phyloP scores from a whole-genome alignment of 2,888 invertebrate species.

The Stratiomys singularior region DNA sequence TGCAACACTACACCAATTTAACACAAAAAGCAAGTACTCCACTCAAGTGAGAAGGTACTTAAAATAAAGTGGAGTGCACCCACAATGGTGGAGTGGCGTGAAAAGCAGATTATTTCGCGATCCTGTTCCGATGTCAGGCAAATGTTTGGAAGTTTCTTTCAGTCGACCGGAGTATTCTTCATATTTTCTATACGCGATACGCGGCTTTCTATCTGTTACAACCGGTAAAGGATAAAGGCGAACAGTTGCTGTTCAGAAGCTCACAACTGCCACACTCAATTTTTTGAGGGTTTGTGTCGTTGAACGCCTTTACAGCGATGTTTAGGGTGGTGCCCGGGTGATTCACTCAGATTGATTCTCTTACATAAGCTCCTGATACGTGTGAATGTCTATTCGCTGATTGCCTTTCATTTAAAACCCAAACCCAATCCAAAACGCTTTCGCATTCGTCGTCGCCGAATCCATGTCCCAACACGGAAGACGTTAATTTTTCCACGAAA shows the following conservation, averaged over 20 bases:
- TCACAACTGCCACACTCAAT: conserved; percentile 9
- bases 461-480: no score
- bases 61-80: background rate
- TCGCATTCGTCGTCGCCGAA: background rate
- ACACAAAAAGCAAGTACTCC: background rate
- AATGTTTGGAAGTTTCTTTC: conserved; percentile 1
- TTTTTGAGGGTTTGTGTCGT: background rate
- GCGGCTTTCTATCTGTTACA: no score
- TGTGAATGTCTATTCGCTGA: background rate
- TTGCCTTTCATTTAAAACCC: background rate
- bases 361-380: conserved; percentile 22
- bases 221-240: background rate
- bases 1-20: background rate
- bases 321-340: background rate
- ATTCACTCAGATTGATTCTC: conserved; percentile 1
- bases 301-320: conserved; percentile 2
- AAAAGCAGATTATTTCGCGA: conserved; percentile 19
- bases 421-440: no score
- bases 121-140: background rate
- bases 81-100: background rate
- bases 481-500: no score
- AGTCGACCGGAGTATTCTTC: background rate
- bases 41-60: conserved; percentile 24
- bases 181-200: conserved; percentile 5
- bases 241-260: background rate